Conservation (phyloP, 2,797 vertebrate species). For the Sandelia bainsii region DNA sequence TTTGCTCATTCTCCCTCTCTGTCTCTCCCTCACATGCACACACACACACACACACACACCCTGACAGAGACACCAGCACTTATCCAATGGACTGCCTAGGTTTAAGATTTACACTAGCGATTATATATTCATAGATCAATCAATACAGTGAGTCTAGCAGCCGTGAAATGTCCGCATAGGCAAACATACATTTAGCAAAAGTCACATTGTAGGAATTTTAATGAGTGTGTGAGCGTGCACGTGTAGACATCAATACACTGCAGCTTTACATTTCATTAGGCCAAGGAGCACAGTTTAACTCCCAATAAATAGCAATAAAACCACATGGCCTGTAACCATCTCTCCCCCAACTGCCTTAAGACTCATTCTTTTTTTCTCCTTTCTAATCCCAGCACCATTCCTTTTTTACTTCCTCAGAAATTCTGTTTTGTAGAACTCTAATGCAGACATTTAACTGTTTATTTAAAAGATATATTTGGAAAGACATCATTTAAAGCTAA, state of each 20-base stretch:
- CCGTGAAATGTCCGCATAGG: constrained; percentile 51
- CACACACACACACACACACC: constrained; percentile 12
- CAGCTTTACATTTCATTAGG: constrained; percentile 83
- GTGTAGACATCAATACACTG: constrained; percentile 69
- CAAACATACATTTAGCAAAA: constrained; percentile 58
- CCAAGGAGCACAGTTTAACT: constrained; percentile 78
- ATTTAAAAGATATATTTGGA: constrained; percentile 28
- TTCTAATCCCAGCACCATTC: constrained; percentile 22
- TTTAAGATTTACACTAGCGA: constrained; percentile 77
- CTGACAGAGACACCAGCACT: constrained; percentile 31
- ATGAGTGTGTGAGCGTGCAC: constrained; percentile 42
- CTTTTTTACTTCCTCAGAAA: constrained; percentile 11
- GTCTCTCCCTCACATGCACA: neutral
- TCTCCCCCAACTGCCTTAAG: constrained; percentile 57
- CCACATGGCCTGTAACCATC: constrained; percentile 64
- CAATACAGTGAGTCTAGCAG: constrained; percentile 73
- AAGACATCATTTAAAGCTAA: constrained; percentile 23
- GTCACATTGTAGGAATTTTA: constrained; percentile 58
- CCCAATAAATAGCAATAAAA: constrained; percentile 81
- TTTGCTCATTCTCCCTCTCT: neutral
- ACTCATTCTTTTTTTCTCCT: constrained; percentile 20
- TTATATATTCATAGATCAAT: constrained; percentile 85
- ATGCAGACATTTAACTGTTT: constrained; percentile 37
- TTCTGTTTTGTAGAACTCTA: constrained; percentile 38
- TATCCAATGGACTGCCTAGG: constrained; percentile 58